Evolutionary conservation across 92 coral and sea anemone species (phyloP), one percentile per base, ranked within the genome.

Genomic region (Virgularia gustaviana): DNA sequence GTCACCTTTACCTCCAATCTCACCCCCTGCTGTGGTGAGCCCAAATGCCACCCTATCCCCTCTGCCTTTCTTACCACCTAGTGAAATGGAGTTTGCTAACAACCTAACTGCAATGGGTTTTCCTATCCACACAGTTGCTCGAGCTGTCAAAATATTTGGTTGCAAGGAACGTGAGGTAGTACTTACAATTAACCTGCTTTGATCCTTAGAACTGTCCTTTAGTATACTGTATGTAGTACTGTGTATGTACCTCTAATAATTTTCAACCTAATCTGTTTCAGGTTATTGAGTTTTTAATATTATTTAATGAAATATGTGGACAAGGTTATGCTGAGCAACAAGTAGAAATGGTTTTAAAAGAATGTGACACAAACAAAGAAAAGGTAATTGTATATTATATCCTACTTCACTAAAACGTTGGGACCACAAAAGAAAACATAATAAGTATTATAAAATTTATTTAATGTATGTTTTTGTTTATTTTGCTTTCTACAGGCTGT

Each of bases 111-210:
- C 83, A 23, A 89, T 94, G 99, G 99, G 99, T 10, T 94, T 94
- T 62, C 96, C 99, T 30, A 57, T 62, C 2, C 83, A 86, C 9
- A 89, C 96, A 54, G 94, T 82, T 1, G 91, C 96, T 35, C 78
- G 99, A 57, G 99, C 96, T 63, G 99, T 94, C 24, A 91, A 89
- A 76, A 84, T 82, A 71, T 82, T 89, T 47, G 96, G 96, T 8
- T 84, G 76, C 64, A 89, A 87, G 19, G 96, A 94, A 37, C 70
- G 83, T 45, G 96, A 94, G 90, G 98, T 90, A 18, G 11, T 38
- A n/a, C 31, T n/a, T 41, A 41, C n/a, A 41, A n/a, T n/a, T 45
- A 5, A 20, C 20, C 4, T 34, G 57, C 55, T 29, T 32, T 29
- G 22, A 16, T 5, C 3, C 5, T 10, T 20, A 51, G 49, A 57